A percentile compares a stretch with the other conserved stretches of the same genome.
These are phyloP conservation scores for Tetrax tetrax DNA, from an alignment of 2,113 vertebrate species.

Conservation along the genomic window DNA sequence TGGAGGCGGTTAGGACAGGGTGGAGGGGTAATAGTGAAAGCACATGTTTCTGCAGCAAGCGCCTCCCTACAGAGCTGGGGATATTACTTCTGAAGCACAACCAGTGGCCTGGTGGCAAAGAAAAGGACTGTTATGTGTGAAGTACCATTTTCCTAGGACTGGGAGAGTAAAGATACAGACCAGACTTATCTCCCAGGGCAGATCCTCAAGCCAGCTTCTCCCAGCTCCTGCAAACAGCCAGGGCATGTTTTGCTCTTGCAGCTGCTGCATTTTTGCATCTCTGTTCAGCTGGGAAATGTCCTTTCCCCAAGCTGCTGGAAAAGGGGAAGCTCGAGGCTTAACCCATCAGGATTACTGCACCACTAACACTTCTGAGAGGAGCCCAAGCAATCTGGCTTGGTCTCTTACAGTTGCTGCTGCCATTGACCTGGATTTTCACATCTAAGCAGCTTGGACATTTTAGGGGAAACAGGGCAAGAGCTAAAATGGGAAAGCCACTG, in stretches of 20 bases:
- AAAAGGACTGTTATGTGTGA: background rate
- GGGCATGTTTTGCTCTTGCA: background rate
- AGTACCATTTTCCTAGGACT: background rate
- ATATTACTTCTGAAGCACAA: background rate
- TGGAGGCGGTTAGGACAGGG: background rate
- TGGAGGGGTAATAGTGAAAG: background rate
- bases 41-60: background rate
- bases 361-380: background rate
- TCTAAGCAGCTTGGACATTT: background rate
- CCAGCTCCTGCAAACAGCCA: background rate
- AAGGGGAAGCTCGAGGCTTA: background rate
- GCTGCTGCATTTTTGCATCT: background rate
- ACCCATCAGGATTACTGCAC: background rate
- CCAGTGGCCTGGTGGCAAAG: background rate
- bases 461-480: background rate
- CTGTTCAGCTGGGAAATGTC: background rate
- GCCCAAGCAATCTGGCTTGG: background rate
- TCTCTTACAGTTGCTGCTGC: background rate
- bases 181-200: background rate
- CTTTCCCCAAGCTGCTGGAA: conserved; percentile 7
- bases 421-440: background rate
- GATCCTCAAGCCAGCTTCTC: background rate
- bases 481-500: background rate
- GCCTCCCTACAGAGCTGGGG: background rate
- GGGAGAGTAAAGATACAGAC: background rate